phyloP scores from a whole-genome alignment of 2,888 invertebrate genomes.

The Epinotia bilunana region DNA sequence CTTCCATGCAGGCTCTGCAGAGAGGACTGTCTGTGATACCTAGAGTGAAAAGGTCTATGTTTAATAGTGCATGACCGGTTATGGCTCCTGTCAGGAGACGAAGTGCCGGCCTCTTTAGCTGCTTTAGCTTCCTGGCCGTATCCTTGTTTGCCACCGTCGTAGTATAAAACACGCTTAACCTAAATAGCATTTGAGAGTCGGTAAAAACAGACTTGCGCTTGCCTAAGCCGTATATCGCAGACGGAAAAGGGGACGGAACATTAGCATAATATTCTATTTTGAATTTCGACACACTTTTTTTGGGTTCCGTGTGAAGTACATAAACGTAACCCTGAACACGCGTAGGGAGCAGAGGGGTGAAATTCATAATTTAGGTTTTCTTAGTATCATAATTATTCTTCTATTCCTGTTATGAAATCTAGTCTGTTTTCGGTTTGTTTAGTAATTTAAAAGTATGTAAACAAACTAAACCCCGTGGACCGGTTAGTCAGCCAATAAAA shows the following conservation, averaged over 20 bases:
- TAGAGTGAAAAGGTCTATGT: no score
- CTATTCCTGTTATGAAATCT: not conserved
- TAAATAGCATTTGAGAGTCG: conserved; percentile 20
- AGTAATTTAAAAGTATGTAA: no score
- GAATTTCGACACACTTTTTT: conserved; percentile 34
- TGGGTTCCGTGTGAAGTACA: conserved; percentile 24
- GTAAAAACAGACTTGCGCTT: conserved; percentile 17
- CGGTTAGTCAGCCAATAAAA: no score
- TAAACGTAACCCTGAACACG: not conserved
- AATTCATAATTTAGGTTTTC: not conserved
- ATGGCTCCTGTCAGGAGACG: no score
- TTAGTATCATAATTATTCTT: no score
- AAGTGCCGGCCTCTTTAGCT: no score
- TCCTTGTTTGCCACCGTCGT: no score
- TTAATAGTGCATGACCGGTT: no score
- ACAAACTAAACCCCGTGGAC: no score
- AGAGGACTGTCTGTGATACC: no score
- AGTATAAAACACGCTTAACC: not conserved
- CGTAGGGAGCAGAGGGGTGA: not conserved
- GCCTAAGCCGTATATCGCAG: conserved; percentile 22
- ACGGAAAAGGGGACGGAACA: conserved; percentile 34
- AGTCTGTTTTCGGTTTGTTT: not conserved
- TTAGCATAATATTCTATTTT: conserved; percentile 46
- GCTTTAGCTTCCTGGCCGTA: no score
- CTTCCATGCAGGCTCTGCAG: no score